A percentile compares a stretch with the other conserved stretches of the same genome.
Conservation (phyloP, 2,797 vertebrate species). For the Paguma larvata region DNA sequence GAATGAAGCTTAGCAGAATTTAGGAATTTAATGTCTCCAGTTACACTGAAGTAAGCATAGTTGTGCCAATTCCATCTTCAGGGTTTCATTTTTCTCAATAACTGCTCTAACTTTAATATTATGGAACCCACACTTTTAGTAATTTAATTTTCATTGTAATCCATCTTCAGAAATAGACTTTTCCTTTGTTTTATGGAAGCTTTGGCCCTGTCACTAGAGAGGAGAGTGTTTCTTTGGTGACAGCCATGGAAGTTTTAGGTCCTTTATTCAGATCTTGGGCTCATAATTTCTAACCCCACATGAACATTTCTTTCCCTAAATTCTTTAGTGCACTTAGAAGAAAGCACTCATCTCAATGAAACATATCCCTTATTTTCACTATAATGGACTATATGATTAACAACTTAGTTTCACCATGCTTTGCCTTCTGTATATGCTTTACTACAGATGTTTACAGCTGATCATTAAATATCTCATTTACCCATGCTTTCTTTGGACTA, state of each 20-base stretch:
- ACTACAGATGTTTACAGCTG: neutral
- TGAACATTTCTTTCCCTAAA: neutral
- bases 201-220: neutral
- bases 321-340: neutral
- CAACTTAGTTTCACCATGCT: neutral
- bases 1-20: neutral
- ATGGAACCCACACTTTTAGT: too few relatives aligned
- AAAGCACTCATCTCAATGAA: neutral
- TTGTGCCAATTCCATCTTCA: neutral
- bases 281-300: neutral
- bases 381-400: neutral
- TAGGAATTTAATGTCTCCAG: neutral
- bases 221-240: neutral
- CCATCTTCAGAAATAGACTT: neutral
- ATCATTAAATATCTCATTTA: neutral
- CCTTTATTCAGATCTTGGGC: neutral
- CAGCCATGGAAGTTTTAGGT: neutral
- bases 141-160: neutral
- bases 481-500: neutral
- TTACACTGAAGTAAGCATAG: neutral
- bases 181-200: neutral
- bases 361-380: neutral
- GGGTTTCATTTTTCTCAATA: neutral
- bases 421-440: neutral
- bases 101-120: neutral